These are phyloP conservation scores for Serranus cabrilla DNA, from an alignment of 2,797 vertebrate genomes.

Conservation along the genomic window DNA sequence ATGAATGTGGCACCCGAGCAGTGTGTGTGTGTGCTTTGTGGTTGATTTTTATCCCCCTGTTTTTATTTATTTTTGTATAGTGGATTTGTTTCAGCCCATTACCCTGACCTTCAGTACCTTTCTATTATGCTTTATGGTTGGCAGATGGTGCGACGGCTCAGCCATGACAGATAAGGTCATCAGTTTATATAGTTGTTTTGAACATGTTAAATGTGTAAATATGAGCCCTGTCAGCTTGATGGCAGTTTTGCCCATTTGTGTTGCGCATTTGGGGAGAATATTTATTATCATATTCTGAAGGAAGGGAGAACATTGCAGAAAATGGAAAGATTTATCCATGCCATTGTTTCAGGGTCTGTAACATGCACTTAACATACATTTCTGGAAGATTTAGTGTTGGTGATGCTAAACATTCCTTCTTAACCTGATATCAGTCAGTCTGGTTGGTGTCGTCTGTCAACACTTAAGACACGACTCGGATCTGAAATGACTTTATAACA, in stretches of 20 bases:
- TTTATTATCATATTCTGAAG: neutral
- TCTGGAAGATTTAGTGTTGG: neutral
- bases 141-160: slow-evolving; percentile 44
- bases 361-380: neutral
- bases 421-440: too few species aligned
- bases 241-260: neutral
- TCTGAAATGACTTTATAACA: too few species aligned
- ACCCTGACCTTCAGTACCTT: slow-evolving; percentile 27
- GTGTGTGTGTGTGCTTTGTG: neutral
- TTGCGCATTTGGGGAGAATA: neutral
- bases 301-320: neutral
- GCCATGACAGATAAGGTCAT: slow-evolving; percentile 18
- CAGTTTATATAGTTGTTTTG: neutral
- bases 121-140: slow-evolving; percentile 17
- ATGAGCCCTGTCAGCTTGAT: neutral
- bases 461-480: too few species aligned
- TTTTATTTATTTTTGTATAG: slow-evolving; percentile 4
- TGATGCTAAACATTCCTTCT: too few species aligned
- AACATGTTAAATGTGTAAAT: slow-evolving; percentile 20
- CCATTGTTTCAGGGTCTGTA: neutral
- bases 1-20: slow-evolving; percentile 5
- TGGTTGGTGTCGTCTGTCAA: too few species aligned
- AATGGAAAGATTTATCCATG: neutral
- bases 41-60: neutral
- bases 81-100: slow-evolving; percentile 50